Percentiles rank a stretch among this genome's conserved stretches.
Evolutionary conservation across 2,113 vertebrate species (phyloP).

Genomic region (Osmerus eperlanus): DNA sequence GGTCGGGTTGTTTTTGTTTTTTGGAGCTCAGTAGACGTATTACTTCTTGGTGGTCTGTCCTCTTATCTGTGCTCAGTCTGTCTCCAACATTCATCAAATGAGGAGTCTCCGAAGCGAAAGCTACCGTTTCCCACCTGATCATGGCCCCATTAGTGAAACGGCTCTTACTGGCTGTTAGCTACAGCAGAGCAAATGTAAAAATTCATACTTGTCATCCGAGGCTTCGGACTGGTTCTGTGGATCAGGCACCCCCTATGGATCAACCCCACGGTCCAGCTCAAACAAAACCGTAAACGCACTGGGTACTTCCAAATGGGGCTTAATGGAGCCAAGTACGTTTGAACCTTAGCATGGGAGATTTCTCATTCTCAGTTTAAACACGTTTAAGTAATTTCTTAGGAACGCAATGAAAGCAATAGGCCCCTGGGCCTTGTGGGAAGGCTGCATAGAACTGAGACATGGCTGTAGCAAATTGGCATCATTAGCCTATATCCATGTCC

Average conservation of each 20-base stretch:
- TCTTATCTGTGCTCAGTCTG: conserved; percentile 16
- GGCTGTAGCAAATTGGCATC: neutral
- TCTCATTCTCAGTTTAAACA: conserved; percentile 32
- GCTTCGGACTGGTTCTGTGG: conserved; percentile 36
- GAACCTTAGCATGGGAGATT: conserved; percentile 22
- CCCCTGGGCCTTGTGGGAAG: neutral
- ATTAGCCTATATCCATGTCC: too few species aligned
- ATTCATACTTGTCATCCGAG: conserved; percentile 60
- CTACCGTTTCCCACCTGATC: conserved; percentile 43
- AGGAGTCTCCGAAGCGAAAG: conserved; percentile 38
- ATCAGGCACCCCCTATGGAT: conserved; percentile 42
- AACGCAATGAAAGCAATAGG: conserved; percentile 4
- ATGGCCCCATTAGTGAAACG: conserved; percentile 56
- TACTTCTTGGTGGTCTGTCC: neutral
- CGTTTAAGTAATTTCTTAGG: conserved; percentile 1
- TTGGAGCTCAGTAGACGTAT: neutral
- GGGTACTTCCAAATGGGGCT: conserved; percentile 46
- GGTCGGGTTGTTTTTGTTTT: conserved; percentile 15
- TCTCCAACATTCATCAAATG: conserved; percentile 33
- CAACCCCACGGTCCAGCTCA: conserved; percentile 61
- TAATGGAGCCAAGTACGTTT: conserved; percentile 60
- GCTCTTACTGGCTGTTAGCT: conserved; percentile 38
- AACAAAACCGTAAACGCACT: conserved; percentile 58
- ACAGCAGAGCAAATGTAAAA: conserved; percentile 50
- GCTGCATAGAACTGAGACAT: neutral